Evolutionary conservation across 2,888 invertebrate genomes (phyloP), one percentile per base, ranked within the genome.

Genomic region (Blastobasis adustella): DNA sequence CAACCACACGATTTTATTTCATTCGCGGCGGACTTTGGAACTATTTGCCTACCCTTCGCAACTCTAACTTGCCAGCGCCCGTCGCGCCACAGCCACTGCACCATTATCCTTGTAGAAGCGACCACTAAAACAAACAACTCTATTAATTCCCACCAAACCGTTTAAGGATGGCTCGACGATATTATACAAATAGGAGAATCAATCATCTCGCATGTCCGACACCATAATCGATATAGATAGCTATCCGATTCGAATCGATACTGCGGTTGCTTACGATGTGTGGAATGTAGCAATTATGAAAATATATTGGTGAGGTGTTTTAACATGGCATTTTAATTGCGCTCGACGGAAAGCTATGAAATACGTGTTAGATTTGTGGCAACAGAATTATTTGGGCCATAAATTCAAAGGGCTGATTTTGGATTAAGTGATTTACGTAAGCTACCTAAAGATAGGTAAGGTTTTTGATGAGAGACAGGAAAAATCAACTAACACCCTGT

Each of bases 81-180:
- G 43, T 43, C n/a, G 43, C 43, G 7, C 43, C 10, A 36, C 9
- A 40, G 41, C 63, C 64, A 63, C 59, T 64, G 62, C 8, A n/a
- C 5, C 9, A 1, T 43, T 43, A 43, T 43, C 8, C 9, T 43
- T 43, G 43, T 36, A 36, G n/a, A 46, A 62, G 62, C 62, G 67
- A 9, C 42, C 69, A 64, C 73, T 75, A 82, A 86, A 86, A 86
- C 85, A 84, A 88, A 87, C 85, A 86, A 69, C 75, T 84, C 77
- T 79, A 85, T 86, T 81, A 84, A 85, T 82, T 79, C 65, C 65
- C 49, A 53, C 60, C 61, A 62, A 66, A 70, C 69, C 69, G 67
- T 72, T 70, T 66, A 66, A 69, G 69, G 70, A 65, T 54, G 59
- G 7, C 23, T 55, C 61, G 65, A 69, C 63, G 57, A 73, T 76